Evolutionary conservation across 2,888 invertebrate species (phyloP).

Genomic region (Timandra comae): DNA sequence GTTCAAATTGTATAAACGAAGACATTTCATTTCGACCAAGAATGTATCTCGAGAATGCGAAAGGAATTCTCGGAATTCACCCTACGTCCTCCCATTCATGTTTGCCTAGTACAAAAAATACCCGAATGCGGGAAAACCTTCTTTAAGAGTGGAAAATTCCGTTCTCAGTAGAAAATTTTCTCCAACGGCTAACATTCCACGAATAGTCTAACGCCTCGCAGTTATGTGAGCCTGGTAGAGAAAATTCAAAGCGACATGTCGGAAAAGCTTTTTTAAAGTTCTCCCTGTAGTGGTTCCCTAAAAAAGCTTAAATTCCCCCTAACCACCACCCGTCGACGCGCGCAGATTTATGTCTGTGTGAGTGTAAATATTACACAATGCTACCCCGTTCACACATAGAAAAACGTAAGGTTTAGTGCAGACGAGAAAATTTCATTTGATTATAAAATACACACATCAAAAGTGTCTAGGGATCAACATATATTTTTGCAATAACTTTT

Average conservation of each 20-base stretch:
- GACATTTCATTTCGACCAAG: background rate
- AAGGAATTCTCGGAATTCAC: conserved; percentile 37
- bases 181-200: conserved; percentile 37
- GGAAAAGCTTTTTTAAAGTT: conserved; percentile 67
- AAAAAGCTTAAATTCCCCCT: conserved; percentile 44
- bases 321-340: conserved; percentile 39
- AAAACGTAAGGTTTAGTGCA: no score
- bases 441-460: no score
- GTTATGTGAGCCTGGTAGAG: conserved; percentile 51
- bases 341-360: conserved; percentile 30
- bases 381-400: no score
- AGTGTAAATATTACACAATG: no score
- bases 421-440: no score
- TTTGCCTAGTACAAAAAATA: conserved; percentile 63
- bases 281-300: conserved; percentile 21
- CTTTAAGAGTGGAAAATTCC: conserved; percentile 47
- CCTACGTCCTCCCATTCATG: conserved; percentile 32
- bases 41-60: conserved; percentile 21
- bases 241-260: conserved; percentile 71
- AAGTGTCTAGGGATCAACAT: no score
- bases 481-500: no score
- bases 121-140: conserved; percentile 73
- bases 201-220: conserved; percentile 42
- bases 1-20: no score
- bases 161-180: conserved; percentile 25